phyloP scores from a whole-genome alignment of 2,888 invertebrate species.

The Halictus quadricinctus region DNA sequence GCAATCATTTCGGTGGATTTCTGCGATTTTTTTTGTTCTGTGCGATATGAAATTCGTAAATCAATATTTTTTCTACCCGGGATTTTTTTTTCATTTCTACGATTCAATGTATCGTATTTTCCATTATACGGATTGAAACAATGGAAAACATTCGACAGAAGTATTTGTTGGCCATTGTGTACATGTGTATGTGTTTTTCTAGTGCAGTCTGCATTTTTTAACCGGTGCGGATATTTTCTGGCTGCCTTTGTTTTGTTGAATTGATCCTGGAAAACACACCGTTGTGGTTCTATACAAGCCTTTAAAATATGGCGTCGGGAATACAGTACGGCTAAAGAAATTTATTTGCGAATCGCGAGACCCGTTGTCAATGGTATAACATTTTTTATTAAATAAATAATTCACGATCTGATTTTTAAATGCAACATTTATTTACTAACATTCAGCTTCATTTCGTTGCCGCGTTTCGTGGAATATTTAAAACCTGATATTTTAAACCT shows the following conservation, averaged over 20 bases:
- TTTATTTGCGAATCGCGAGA: neutral
- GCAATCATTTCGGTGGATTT: neutral
- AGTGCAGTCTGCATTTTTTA: constrained; percentile 1
- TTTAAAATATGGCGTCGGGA: neutral
- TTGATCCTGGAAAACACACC: neutral
- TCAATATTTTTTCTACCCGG: neutral
- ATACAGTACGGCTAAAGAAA: neutral
- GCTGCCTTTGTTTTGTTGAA: neutral
- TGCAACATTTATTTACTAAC: no score
- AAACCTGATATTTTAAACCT: no score
- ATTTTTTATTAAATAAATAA: neutral
- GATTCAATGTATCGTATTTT: neutral
- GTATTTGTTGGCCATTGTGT: neutral
- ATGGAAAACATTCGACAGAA: neutral
- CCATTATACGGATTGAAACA: neutral
- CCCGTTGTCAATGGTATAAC: neutral
- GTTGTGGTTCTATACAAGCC: neutral
- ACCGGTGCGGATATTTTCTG: constrained; percentile 1
- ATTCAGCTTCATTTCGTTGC: neutral
- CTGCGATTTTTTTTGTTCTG: neutral
- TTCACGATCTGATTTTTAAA: neutral
- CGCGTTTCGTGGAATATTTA: neutral
- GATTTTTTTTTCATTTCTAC: neutral
- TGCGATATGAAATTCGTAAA: neutral
- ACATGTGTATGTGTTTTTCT: neutral